phyloP scores from a whole-genome alignment of 1,140 invertebrate species.

The Condylostylus longicornis region DNA sequence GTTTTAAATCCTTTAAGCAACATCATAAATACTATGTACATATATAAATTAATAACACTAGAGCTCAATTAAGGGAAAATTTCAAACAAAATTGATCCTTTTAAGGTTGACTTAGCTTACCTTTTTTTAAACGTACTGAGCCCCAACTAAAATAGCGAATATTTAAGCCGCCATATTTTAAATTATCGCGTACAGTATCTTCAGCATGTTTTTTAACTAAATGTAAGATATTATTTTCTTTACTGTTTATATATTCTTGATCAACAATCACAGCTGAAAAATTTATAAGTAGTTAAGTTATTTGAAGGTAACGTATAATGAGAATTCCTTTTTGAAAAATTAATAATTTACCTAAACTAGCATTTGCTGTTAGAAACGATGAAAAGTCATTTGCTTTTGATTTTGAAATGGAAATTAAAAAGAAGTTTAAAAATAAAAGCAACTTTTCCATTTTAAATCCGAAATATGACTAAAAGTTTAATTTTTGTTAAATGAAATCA shows the following conservation, averaged over 20 bases:
- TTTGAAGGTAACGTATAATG: not conserved
- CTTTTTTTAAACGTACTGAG: conserved; percentile 45
- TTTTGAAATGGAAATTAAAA: not conserved
- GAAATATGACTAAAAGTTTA: no score
- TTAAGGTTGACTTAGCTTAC: conserved; percentile 34
- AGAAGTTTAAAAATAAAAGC: not conserved
- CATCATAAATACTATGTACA: no score
- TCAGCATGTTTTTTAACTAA: conserved; percentile 43
- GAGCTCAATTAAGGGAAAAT: no score
- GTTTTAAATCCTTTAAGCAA: no score
- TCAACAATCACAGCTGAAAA: conserved; percentile 43
- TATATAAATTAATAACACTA: no score
- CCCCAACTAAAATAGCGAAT: conserved; percentile 47
- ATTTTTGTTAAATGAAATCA: no score
- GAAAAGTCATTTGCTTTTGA: conserved; percentile 42
- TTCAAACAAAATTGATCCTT: no score
- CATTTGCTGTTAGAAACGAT: conserved; percentile 50
- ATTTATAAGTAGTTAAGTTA: not conserved
- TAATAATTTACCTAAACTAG: conserved; percentile 47
- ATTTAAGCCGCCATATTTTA: conserved; percentile 44
- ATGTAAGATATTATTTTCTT: conserved; percentile 38
- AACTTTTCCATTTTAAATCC: no score
- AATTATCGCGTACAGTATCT: conserved; percentile 40
- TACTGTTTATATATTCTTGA: conserved; percentile 39
- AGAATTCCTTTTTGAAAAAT: conserved; percentile 1